Conservation (phyloP, 1,140 invertebrate genomes). For the Cydia splendana region DNA sequence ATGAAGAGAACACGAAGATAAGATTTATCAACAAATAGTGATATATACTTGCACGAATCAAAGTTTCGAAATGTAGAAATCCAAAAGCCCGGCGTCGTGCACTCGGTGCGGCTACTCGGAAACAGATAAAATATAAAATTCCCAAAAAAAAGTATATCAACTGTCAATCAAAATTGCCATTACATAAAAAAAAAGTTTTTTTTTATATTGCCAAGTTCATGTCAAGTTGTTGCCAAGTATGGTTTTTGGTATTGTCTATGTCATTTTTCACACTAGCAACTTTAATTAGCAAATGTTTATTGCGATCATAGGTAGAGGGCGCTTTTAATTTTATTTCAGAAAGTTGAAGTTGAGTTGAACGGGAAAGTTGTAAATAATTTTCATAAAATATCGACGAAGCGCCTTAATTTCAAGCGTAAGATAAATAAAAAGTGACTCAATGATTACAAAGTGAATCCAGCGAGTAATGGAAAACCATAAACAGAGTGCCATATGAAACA, state of each 20-base stretch:
- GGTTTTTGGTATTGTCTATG: constrained; percentile 1
- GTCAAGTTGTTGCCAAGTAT: background rate
- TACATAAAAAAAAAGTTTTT: background rate
- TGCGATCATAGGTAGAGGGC: constrained; percentile 45
- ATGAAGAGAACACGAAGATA: background rate
- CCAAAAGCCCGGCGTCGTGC: constrained; percentile 8
- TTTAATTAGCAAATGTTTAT: constrained; percentile 3
- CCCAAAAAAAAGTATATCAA: constrained; percentile 36
- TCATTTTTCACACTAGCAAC: constrained; percentile 8
- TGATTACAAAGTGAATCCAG: constrained; percentile 57
- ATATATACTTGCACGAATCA: constrained; percentile 7
- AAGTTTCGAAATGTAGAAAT: background rate
- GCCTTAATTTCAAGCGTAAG: constrained; percentile 45
- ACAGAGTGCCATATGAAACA: constrained; percentile 75
- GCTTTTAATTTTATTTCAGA: constrained; percentile 46
- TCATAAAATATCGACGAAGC: constrained; percentile 56
- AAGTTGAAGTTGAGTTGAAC: constrained; percentile 57
- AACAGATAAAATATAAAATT: constrained; percentile 1
- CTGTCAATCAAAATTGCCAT: constrained; percentile 32
- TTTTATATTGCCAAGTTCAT: too few relatives aligned
- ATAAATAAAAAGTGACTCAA: constrained; percentile 62
- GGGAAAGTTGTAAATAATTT: constrained; percentile 78
- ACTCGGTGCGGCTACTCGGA: background rate
- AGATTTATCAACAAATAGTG: background rate
- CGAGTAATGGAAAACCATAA: constrained; percentile 68